Conservation (phyloP, 1,140 invertebrate genomes). For the Lepidurus arcticus region DNA sequence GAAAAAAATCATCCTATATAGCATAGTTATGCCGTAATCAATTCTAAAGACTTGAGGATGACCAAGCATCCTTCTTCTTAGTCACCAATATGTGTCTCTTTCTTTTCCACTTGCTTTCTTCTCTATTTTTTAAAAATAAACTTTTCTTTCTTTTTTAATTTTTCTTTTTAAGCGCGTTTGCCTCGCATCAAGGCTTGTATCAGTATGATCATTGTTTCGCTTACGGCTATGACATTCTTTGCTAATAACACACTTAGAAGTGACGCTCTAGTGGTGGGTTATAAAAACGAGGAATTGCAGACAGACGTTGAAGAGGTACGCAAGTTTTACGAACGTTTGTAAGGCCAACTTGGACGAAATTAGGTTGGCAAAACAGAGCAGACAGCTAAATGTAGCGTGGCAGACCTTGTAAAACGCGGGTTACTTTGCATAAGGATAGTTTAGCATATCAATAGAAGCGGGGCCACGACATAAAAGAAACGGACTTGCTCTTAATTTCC, state of each 20-base stretch:
- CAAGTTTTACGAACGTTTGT: neutral
- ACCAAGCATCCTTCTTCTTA: conserved; percentile 2
- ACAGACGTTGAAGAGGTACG: no score
- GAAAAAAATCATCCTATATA: neutral
- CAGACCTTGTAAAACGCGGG: neutral
- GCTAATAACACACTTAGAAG: neutral
- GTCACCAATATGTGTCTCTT: conserved; percentile 1
- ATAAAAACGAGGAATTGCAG: neutral
- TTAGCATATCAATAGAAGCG: conserved; percentile 18
- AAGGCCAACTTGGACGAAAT: neutral
- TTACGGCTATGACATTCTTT: conserved; percentile 10
- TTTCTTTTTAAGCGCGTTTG: neutral
- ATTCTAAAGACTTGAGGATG: conserved; percentile 12
- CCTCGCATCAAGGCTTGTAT: neutral
- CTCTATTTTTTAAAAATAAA: neutral
- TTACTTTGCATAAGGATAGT: neutral
- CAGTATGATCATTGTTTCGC: neutral
- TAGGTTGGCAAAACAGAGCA: neutral
- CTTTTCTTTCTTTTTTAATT: neutral
- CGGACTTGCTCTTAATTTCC: conserved; percentile 10
- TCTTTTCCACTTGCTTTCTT: neutral
- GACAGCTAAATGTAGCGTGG: neutral
- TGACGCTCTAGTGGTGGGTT: neutral
- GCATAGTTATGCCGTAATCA: neutral
- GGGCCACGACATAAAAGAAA: neutral